Base-by-base conservation (phyloP, 1,140 invertebrate genomes). In the Adoxophyes honmai region DNA sequence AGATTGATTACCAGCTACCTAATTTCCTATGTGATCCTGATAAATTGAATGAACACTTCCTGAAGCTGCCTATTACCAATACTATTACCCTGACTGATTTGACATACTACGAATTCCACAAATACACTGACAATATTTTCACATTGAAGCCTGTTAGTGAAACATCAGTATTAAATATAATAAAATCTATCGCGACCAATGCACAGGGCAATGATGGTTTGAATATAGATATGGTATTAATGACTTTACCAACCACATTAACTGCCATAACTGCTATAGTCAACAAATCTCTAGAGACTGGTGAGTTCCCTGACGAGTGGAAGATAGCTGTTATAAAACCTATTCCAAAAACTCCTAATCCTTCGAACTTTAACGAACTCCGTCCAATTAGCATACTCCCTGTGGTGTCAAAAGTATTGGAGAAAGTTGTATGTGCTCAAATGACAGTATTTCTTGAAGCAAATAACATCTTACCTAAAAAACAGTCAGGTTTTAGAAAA, bases 401-500 rank as follows among this genome's bases (percentile, higher is more conserved):
- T 36, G 34, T 53, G 5, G 2, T 53, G 14, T 53, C 34, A 1
- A 53, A 53, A 18, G 34, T 53, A 21, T 10, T 53, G 6, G 52
- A 53, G 34, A 53, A 53, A 15, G 6, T 39, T 39, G 37, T 39
- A 8, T 39, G 37, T 14, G 6, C 15, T 39, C 37, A 39, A 16
- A 14, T 39, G 13, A 39, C 37, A 14, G 37, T 0, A 1, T 39
- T 15, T 16, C 13, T 39, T 16, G 21, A 28, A 28, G 6, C 6
- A 3, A 28, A 28, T 28, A 28, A 28, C 4, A 38, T 54, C 16
- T 13, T 54, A 4, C 52, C 35, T 0, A 14, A 38, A 37, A 10
- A 16, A 1, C 52, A 54, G 15, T 54, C 52, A 10, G 52, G 52
- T 38, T 54, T 54, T 11, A 11, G 52, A 21, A 54, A 54, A 16